Evolutionary conservation across 1,140 invertebrate species (phyloP).

Genomic region (Brachionus paranguensis): DNA sequence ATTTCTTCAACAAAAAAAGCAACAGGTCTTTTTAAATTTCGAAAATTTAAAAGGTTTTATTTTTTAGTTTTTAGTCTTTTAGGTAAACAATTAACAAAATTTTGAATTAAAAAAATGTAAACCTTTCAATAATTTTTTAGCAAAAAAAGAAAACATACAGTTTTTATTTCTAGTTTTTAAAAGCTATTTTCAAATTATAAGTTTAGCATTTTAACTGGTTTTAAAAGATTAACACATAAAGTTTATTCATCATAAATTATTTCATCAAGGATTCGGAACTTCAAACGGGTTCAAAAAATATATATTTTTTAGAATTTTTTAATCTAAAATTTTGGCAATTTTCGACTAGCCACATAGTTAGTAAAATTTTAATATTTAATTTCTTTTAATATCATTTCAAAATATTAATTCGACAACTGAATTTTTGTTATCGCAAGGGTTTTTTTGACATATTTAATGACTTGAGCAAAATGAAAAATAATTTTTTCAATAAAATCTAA

Average conservation of each 20-base stretch:
- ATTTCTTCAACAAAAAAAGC: not conserved
- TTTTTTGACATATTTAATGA: not conserved
- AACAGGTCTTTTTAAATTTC: not conserved
- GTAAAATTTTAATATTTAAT: not conserved
- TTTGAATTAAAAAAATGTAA: not conserved
- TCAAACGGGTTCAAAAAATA: not conserved
- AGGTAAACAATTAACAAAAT: not conserved
- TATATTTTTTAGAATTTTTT: not conserved
- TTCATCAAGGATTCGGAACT: not conserved
- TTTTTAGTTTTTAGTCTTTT: not conserved
- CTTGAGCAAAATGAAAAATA: not conserved
- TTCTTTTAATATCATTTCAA: not conserved
- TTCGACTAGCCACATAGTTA: not conserved
- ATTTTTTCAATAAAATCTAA: not conserved
- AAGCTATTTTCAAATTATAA: not conserved
- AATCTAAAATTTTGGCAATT: not conserved
- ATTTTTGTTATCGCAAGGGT: not conserved
- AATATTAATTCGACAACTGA: not conserved
- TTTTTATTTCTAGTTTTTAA: not conserved
- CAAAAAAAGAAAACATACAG: not conserved
- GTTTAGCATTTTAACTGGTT: not conserved
- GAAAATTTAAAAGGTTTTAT: not conserved
- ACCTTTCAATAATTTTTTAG: conserved; percentile 13
- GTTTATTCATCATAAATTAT: not conserved
- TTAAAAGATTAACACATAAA: not conserved